These are phyloP conservation scores for Andrena minutula DNA, from an alignment of 2,888 invertebrate genomes.

Conservation along the genomic window DNA sequence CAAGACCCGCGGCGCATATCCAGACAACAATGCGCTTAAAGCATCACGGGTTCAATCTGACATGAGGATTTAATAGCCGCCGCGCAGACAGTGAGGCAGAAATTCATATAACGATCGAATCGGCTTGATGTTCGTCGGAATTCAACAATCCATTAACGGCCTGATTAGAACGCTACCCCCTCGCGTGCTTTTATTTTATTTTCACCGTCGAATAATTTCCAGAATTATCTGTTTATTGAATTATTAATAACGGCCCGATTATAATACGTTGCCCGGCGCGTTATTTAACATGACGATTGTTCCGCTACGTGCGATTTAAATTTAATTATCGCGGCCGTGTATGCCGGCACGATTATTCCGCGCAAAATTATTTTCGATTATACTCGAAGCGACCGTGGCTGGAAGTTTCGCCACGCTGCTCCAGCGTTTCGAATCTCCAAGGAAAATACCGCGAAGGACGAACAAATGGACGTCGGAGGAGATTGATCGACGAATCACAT, in stretches of 20 bases:
- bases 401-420: background rate
- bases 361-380: constrained; percentile 10
- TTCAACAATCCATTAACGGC: constrained; percentile 12
- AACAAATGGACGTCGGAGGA: background rate
- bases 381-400: background rate
- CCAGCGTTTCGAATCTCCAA: no score
- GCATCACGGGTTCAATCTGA: background rate
- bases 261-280: constrained; percentile 12
- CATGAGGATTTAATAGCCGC: constrained; percentile 1
- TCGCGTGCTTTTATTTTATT: constrained; percentile 10
- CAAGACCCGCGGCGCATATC: background rate
- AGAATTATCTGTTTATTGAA: constrained; percentile 16
- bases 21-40: background rate
- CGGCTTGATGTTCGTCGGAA: background rate
- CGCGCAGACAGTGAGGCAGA: no score
- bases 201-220: constrained; percentile 1
- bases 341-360: background rate
- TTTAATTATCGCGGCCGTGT: constrained; percentile 28
- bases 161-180: constrained; percentile 8
- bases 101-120: background rate
- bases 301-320: constrained; percentile 12
- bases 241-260: constrained; percentile 34
- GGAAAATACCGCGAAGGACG: background rate
- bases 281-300: constrained; percentile 32
- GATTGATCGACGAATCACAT: constrained; percentile 2